These are phyloP conservation scores for Balearica regulorum DNA, from an alignment of 2,797 vertebrate genomes.

Conservation along the genomic window DNA sequence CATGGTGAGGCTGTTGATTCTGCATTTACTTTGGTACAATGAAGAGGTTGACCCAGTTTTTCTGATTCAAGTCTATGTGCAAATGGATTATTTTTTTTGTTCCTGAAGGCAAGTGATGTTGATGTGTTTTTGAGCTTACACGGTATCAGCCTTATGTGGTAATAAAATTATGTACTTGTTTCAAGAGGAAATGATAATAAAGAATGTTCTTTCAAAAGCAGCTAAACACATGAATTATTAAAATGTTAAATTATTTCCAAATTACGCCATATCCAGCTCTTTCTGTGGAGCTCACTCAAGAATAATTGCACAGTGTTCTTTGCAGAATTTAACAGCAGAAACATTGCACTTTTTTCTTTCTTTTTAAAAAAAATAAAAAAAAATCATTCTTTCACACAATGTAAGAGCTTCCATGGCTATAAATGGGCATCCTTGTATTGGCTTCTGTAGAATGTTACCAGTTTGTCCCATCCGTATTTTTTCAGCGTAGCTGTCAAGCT, in stretches of 20 bases:
- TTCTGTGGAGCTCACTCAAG: background rate
- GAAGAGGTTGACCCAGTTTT: background rate
- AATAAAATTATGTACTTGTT: background rate
- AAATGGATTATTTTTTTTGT: background rate
- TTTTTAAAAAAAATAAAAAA: too few species aligned
- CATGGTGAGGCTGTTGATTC: background rate
- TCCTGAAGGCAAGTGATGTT: background rate
- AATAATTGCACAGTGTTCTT: constrained; percentile 20
- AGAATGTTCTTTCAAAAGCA: background rate
- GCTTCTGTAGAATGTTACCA: background rate
- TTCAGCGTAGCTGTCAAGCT: background rate
- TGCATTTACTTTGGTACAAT: background rate
- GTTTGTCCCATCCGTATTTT: background rate
- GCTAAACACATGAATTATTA: constrained; percentile 21
- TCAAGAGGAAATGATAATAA: background rate
- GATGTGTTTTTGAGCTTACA: background rate
- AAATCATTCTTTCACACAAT: background rate
- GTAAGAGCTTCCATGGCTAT: background rate
- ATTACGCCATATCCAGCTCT: background rate
- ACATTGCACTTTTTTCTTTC: background rate
- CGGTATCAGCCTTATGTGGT: background rate
- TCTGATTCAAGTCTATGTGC: background rate
- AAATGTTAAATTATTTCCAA: constrained; percentile 39
- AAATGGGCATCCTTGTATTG: background rate
- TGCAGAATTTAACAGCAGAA: background rate